Base-by-base conservation (phyloP, 53 echinoderm and acorn worm genomes). In the Hippasteria phrygiana region DNA sequence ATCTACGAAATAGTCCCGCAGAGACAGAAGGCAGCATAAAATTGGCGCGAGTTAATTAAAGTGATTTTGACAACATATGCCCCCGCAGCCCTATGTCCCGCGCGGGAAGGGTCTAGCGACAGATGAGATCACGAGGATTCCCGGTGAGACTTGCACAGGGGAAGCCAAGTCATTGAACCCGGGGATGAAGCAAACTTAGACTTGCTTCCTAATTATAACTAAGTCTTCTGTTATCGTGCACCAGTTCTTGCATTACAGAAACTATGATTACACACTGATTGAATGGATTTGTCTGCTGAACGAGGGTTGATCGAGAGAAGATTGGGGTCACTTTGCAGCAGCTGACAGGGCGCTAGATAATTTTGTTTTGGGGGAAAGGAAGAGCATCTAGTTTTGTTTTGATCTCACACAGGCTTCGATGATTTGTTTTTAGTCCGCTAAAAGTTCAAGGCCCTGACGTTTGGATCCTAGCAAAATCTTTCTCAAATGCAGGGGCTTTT, bases 31-130 rank as follows among this genome's bases (percentile, higher is more conserved):
- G 22, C n/a, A 9, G 59, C 59, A 18, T 24, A 59, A 17, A 59
- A 59, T 51, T n/a, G 69, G 16, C 10, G 59, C 31, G 56, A 79
- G 79, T 56, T 79, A 79, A 79, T 79, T 79, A 79, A 55, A 79
- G 59, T 62, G 36, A 79, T 62, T 79, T 79, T 55, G 79, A 79
- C 79, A 79, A 79, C 79, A 79, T 56, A 59, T 59, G 38, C 55
- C 55, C 78, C 79, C 11, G 20, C 4, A 13, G 38, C 24, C 79
- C 42, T n/a, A 36, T 73, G 43, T 37, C 24, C 39, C 40, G 29
- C 26, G 59, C 35, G 55, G 7, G 27, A 32, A 6, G 12, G 28
- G 24, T 12, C 34, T 28, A 24, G 22, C 59, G 59, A 59, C 59
- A 59, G 59, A 59, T 26, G 59, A 59, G 59, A 59, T 67, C 1